These are phyloP conservation scores for Brachymystax lenok DNA, from an alignment of 2,797 vertebrate genomes.

Conservation along the genomic window DNA sequence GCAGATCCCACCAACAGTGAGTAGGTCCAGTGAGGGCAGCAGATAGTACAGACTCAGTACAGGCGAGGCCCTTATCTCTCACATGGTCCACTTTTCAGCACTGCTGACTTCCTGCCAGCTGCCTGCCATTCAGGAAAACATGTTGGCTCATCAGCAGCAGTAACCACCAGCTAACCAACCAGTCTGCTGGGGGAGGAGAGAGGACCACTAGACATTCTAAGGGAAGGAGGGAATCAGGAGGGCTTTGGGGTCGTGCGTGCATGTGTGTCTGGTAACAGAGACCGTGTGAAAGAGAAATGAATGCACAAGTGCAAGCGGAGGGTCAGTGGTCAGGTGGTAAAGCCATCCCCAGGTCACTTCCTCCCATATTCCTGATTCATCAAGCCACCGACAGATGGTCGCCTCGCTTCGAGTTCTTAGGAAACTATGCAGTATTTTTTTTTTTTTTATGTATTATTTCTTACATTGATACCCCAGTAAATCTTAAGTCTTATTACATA, in stretches of 20 bases:
- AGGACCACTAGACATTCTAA: conserved; percentile 34
- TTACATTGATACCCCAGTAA: no score
- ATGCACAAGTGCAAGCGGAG: background rate
- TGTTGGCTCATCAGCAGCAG: conserved; percentile 22
- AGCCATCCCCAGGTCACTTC: conserved; percentile 11
- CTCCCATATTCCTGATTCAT: conserved; percentile 8
- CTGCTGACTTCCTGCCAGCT: conserved; percentile 51
- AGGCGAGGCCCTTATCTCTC: conserved; percentile 50
- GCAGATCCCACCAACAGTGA: background rate
- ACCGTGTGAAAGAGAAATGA: conserved; percentile 15
- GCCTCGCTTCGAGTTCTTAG: background rate
- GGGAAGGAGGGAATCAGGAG: conserved; percentile 18
- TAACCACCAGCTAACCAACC: background rate
- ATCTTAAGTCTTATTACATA: no score
- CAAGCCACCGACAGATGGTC: background rate
- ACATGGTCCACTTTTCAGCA: conserved; percentile 54
- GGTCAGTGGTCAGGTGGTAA: conserved; percentile 18
- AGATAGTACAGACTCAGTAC: background rate
- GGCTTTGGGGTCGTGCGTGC: background rate
- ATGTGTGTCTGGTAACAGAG: conserved; percentile 13
- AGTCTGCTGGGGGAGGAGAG: conserved; percentile 1
- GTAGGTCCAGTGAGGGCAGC: background rate
- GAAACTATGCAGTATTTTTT: background rate
- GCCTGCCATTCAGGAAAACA: conserved; percentile 44
- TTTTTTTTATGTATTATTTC: background rate